Base-by-base conservation (phyloP, 2,888 invertebrate genomes). In the Tryphoninae sp. region DNA sequence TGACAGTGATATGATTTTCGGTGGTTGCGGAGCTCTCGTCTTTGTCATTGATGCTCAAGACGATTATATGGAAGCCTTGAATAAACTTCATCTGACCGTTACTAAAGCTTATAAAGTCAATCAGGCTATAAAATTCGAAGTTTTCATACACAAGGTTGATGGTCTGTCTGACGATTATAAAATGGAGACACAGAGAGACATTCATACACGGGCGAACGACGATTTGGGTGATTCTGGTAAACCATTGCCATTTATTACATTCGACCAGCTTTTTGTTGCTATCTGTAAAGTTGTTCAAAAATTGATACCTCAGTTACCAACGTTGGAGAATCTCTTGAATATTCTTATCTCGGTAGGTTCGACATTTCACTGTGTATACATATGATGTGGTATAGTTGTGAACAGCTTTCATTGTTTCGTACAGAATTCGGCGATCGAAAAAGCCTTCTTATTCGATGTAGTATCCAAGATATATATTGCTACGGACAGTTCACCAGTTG, bases 11-110 rank as follows among this genome's bases (percentile, higher is more conserved):
- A 96, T 96, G 93, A 98, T 99, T 89, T 99, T 99, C 93, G 97
- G 98, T 62, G 97, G 98, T 23, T 99, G 98, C 93, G 99, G 98
- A 74, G 99, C 99, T 65, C 93, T 99, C 59, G 98, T 99, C 49
- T 99, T 99, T 94, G 99, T 99, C 40, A 99, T 99, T 89, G 99
- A 99, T 94, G 99, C 99, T 71, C 98, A 97, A 96, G 99, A 99
- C 94, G 99, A 99, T 92, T 99, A 99, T 90, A 96, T 96, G 93
- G 99, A 99, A 91, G 99, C 99, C 1, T 92, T 99, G 86, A 96
- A 96, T 86, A 97, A 98, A 92, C 94, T 99, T 86, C 97, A 98
- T 89, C 94, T 96, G 75, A 99, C 99, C 40, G 98, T 99, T 9
- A 96, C 97, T 40, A 96, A 97, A 93, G 98, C 99, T 8, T 97